Evolutionary conservation across 2,888 invertebrate species (phyloP), one percentile per base, ranked within the genome.

Genomic region (Epinotia ramella): DNA sequence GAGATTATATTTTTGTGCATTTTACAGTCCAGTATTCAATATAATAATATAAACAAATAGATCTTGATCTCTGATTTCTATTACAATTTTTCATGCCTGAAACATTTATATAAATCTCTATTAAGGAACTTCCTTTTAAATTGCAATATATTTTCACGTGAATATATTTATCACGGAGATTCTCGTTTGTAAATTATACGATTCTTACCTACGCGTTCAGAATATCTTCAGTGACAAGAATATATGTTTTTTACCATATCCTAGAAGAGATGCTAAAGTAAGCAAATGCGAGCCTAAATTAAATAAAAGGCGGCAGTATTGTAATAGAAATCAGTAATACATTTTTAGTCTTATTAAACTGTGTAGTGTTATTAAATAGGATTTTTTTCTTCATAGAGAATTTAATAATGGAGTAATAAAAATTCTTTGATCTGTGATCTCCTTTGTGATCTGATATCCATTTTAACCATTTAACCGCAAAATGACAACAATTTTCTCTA

Each of bases 381-480:
- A 53, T 33, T 57, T 6, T 33, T 57, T 6, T 0, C 13, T 68
- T 20, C 20, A 20, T 59, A 28, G 53, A 53, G 28, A 28, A 66
- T 28, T 66, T 16, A 49, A 44, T 46, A 13, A 49, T 13, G 13
- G 46, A n/a, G n/a, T 46, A 44, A 18, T 60, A 69, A 20, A 53
- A 16, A 18, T 56, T 24, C 12, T 60, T 69, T 60, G 2, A 60
- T 69, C 44, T 69, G 28, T 69, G 46, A 60, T 69, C 60, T 69
- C 1, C 28, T 66, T 66, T 69, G 59, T 69, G 69, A 60, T 60
- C 59, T 44, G 44, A 59, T 59, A 44, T 40, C 12, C 20, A 59
- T n/a, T 59, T 68, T 44, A 66, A 66, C 66, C 66, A 53, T 66
- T 66, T 66, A 53, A 66, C 53, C 66, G 53, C 28, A 53, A 12